These are phyloP conservation scores for Prolemur simus DNA, from an alignment of 2,113 vertebrate genomes.

Conservation along the genomic window DNA sequence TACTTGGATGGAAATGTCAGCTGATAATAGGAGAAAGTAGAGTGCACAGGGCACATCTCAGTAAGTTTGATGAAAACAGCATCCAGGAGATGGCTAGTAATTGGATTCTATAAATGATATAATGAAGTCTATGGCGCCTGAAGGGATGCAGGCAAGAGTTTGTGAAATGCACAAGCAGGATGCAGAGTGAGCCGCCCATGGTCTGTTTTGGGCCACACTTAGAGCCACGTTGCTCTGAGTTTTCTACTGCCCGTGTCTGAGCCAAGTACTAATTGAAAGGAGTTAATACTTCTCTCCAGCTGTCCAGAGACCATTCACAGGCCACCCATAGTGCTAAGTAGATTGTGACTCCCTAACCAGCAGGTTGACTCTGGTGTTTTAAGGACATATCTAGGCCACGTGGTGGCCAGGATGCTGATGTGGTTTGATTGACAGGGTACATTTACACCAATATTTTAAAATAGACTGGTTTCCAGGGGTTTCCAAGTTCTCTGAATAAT, in stretches of 20 bases:
- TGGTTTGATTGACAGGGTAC: not conserved
- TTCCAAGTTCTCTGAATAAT: not conserved
- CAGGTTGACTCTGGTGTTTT: not conserved
- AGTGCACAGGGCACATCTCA: slow-evolving; percentile 32
- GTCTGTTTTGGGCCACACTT: not conserved
- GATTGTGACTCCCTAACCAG: not conserved
- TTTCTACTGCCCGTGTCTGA: not conserved
- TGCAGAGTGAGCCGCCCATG: not conserved
- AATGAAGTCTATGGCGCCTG: slow-evolving; percentile 6
- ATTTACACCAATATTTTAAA: not conserved
- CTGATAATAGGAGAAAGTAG: slow-evolving; percentile 45
- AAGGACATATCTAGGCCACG: not conserved
- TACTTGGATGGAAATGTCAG: slow-evolving; percentile 62
- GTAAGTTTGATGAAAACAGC: slow-evolving; percentile 45
- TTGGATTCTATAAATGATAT: slow-evolving; percentile 36
- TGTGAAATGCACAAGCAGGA: not conserved
- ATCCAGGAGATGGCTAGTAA: not conserved
- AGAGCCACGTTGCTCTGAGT: not conserved
- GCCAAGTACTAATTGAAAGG: not conserved
- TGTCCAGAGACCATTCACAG: not conserved
- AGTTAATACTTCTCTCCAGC: not conserved
- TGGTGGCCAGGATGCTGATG: not conserved
- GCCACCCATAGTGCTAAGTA: not conserved
- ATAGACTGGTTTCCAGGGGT: not conserved
- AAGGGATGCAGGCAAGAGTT: slow-evolving; percentile 1